A percentile compares a stretch with the other conserved stretches of the same genome.
Evolutionary conservation across 2,797 vertebrate species (phyloP).

Genomic region (Centropyge bicolor): DNA sequence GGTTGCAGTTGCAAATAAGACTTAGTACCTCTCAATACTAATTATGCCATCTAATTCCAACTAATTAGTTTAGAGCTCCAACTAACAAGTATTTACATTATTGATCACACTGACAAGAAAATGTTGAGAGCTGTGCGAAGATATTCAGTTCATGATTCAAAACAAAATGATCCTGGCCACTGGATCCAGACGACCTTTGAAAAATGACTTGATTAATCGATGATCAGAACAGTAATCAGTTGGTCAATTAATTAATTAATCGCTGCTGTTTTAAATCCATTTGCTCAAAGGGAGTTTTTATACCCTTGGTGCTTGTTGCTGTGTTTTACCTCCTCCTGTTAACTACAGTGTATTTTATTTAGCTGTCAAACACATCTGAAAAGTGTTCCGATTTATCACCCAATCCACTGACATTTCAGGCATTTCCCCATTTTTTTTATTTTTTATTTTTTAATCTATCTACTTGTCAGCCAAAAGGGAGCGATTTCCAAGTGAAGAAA

Average conservation of each 20-base stretch:
- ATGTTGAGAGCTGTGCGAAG: no score
- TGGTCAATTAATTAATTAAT: no score
- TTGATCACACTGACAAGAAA: no score
- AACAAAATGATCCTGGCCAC: no score
- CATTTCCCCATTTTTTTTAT: not conserved
- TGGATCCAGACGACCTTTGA: no score
- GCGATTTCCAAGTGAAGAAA: conserved; percentile 20
- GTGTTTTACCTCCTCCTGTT: not conserved
- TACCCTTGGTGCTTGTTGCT: not conserved
- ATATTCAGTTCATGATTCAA: no score
- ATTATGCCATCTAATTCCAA: not conserved
- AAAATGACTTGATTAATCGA: no score
- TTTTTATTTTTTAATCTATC: not conserved
- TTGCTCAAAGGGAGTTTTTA: not conserved
- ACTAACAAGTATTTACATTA: not conserved
- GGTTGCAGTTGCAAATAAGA: not conserved
- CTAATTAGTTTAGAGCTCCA: not conserved
- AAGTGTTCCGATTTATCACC: conserved; percentile 5
- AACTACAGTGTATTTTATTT: not conserved
- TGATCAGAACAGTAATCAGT: not conserved
- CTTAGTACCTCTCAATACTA: not conserved
- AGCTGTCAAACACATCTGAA: not conserved
- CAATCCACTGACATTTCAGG: conserved; percentile 3
- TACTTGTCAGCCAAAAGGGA: conserved; percentile 15
- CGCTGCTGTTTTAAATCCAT: not conserved